Evolutionary conservation across 2,797 vertebrate species (phyloP).

Genomic region (Hafferia zeledoni): DNA sequence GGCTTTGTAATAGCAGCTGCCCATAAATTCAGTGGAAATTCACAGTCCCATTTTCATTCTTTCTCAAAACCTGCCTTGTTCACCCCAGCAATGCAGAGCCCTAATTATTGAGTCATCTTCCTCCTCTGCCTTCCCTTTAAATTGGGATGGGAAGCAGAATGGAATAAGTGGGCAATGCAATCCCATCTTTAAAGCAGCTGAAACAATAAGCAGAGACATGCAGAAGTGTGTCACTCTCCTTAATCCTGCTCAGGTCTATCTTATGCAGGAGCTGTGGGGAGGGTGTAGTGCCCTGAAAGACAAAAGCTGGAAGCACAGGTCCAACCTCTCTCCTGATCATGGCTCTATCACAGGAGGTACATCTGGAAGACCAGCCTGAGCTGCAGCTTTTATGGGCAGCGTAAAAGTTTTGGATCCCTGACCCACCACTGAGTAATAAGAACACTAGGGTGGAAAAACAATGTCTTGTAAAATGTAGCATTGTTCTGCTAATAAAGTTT

Average conservation of each 20-base stretch:
- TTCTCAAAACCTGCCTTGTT: background rate
- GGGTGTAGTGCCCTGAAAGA: background rate
- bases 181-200: background rate
- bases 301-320: background rate
- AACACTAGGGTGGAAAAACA: slow-evolving; percentile 48
- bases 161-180: background rate
- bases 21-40: background rate
- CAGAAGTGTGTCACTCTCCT: background rate
- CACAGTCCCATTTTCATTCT: background rate
- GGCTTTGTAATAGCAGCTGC: background rate
- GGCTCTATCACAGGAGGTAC: background rate
- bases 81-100: background rate
- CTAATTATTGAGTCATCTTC: background rate
- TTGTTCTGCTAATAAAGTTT: slow-evolving; percentile 70
- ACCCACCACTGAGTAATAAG: slow-evolving; percentile 40
- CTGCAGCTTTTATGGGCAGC: background rate
- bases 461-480: slow-evolving; percentile 64
- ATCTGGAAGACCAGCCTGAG: background rate
- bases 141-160: background rate
- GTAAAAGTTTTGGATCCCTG: slow-evolving; percentile 25
- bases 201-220: background rate
- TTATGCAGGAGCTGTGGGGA: accelerated
- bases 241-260: too few species aligned
- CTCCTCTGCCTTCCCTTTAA: background rate
- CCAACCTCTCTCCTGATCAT: background rate